phyloP scores from a whole-genome alignment of 2,888 invertebrate genomes.

The Odontothrips loti region DNA sequence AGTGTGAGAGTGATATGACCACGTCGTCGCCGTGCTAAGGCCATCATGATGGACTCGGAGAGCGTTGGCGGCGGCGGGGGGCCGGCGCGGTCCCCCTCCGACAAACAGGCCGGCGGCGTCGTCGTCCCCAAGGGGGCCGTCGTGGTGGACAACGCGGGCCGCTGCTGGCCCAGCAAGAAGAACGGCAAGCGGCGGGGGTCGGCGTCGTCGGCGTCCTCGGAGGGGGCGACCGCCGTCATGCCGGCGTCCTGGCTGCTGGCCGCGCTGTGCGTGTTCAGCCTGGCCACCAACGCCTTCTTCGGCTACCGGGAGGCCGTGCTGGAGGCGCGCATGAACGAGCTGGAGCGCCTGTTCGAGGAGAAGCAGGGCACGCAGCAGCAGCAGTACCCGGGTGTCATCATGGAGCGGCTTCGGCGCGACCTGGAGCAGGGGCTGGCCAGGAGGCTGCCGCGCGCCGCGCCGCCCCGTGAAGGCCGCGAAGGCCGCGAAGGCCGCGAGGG shows the following conservation, averaged over 20 bases:
- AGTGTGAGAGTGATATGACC: background rate
- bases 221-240: background rate
- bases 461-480: slow-evolving; percentile 3
- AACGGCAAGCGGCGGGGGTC: slow-evolving; percentile 1
- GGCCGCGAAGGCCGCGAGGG: slow-evolving; percentile 2
- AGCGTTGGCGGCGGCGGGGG: slow-evolving; percentile 1
- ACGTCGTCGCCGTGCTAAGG: background rate
- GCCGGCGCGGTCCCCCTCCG: background rate
- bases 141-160: background rate
- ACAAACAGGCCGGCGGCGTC: background rate
- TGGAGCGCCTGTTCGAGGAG: slow-evolving; percentile 5
- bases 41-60: slow-evolving; percentile 16
- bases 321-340: slow-evolving; percentile 4
- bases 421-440: background rate
- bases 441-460: background rate
- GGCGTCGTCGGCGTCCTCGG: background rate
- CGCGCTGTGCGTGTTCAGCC: slow-evolving; percentile 60
- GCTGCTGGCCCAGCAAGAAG: background rate
- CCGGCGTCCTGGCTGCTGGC: slow-evolving; percentile 47
- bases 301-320: slow-evolving; percentile 54
- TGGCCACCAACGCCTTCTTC: slow-evolving; percentile 58
- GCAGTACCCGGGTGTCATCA: slow-evolving; percentile 1
- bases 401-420: slow-evolving; percentile 4
- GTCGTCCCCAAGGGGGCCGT: background rate
- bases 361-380: background rate